A percentile compares a stretch with the other conserved stretches of the same genome.
These are phyloP conservation scores for Habrosyne pyritoides DNA, from an alignment of 2,888 invertebrate species.

Conservation along the genomic window DNA sequence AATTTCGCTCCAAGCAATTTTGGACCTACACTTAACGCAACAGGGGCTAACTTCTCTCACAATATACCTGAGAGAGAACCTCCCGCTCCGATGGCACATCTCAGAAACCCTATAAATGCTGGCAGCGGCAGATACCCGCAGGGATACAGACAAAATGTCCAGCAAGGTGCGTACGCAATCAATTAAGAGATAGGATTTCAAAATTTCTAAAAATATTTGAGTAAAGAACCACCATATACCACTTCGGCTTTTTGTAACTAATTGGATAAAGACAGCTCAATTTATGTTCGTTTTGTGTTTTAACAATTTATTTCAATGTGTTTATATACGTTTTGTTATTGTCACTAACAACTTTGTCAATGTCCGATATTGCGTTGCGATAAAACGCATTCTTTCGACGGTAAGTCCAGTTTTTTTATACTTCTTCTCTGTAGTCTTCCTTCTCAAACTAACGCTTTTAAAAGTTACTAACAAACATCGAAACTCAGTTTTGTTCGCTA, in stretches of 20 bases:
- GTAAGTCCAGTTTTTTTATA: constrained; percentile 64
- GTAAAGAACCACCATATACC: constrained; percentile 33
- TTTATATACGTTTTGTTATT: constrained; percentile 45
- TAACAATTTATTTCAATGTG: constrained; percentile 47
- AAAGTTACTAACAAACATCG: constrained; percentile 43
- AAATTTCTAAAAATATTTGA: constrained; percentile 36
- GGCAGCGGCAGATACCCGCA: constrained; percentile 77
- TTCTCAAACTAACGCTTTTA: constrained; percentile 64
- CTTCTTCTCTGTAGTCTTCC: constrained; percentile 42
- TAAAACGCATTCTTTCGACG: constrained; percentile 35
- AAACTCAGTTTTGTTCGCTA: constrained; percentile 44
- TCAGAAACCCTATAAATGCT: constrained; percentile 70
- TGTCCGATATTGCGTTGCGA: constrained; percentile 5
- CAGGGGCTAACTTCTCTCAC: constrained; percentile 69
- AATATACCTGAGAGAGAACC: constrained; percentile 72
- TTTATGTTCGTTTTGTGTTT: constrained; percentile 41
- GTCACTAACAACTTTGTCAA: constrained; percentile 62
- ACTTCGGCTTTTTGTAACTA: constrained; percentile 75
- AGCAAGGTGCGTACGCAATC: constrained; percentile 80
- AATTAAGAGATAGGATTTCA: constrained; percentile 66
- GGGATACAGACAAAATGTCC: constrained; percentile 76
- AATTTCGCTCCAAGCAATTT: constrained; percentile 71
- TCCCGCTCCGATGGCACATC: constrained; percentile 77
- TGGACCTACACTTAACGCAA: constrained; percentile 75
- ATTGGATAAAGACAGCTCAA: constrained; percentile 78